These are phyloP conservation scores for Trichopria drosophilae DNA, from an alignment of 2,888 invertebrate species.

Conservation along the genomic window DNA sequence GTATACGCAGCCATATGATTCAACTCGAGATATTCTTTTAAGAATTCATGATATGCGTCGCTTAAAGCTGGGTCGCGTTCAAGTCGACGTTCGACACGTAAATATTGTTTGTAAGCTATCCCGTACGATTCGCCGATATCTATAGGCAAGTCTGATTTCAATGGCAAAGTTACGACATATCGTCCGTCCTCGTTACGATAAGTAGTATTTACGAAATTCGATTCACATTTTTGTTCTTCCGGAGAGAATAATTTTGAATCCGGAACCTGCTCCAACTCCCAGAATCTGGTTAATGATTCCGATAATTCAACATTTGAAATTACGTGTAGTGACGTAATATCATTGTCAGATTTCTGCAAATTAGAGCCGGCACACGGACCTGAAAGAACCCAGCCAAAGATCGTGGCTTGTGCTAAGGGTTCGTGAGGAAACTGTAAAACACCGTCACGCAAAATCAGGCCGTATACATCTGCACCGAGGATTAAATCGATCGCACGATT, in stretches of 20 bases:
- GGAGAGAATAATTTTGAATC: too few relatives aligned
- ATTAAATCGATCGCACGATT: constrained; percentile 7
- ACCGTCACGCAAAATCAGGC: constrained; percentile 2
- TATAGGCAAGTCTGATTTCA: neutral
- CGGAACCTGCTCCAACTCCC: constrained; percentile 10
- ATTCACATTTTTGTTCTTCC: constrained; percentile 9
- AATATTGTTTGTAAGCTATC: neutral
- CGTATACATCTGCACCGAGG: constrained; percentile 14
- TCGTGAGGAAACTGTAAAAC: neutral
- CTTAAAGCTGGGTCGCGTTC: neutral
- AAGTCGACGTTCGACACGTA: neutral
- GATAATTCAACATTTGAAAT: neutral
- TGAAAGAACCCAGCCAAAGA: constrained; percentile 17
- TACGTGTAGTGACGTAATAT: too few relatives aligned
- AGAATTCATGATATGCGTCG: neutral
- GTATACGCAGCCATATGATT: neutral
- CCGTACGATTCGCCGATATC: neutral
- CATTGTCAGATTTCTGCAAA: neutral
- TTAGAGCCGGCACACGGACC: neutral
- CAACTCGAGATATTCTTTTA: neutral
- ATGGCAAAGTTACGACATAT: neutral
- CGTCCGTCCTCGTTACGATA: neutral
- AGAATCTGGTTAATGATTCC: constrained; percentile 8
- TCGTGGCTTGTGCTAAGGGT: constrained; percentile 3
- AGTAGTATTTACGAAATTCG: neutral